Evolutionary conservation across 2,797 vertebrate genomes (phyloP).

Genomic region (Varecia variegata): DNA sequence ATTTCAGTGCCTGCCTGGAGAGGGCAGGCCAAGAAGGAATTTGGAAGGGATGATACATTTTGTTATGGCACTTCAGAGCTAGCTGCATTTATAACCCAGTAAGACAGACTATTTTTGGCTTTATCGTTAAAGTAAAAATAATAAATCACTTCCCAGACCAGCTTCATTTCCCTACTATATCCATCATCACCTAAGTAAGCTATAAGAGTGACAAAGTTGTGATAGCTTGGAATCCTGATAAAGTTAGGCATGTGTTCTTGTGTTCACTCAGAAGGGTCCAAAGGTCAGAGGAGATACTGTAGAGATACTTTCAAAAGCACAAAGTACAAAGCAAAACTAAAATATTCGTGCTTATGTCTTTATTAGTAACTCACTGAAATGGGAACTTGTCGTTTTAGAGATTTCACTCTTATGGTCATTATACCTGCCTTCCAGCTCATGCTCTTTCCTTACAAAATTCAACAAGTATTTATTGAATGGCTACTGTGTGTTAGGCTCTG

Average conservation of each 20-base stretch:
- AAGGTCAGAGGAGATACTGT: background rate
- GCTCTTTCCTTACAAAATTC: background rate
- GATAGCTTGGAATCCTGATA: background rate
- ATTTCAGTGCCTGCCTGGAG: background rate
- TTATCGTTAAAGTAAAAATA: slow-evolving; percentile 41
- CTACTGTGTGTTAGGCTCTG: background rate
- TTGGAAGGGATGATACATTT: background rate
- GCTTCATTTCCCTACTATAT: background rate
- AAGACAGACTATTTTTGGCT: background rate
- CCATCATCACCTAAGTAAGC: background rate
- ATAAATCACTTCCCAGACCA: background rate
- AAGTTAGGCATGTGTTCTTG: background rate
- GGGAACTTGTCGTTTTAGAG: background rate
- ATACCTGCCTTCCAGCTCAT: background rate
- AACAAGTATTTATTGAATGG: background rate
- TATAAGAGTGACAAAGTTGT: background rate
- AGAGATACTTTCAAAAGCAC: background rate
- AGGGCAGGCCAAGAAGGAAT: background rate
- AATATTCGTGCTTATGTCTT: background rate
- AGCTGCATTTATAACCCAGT: background rate
- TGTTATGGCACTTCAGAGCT: background rate
- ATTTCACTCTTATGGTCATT: slow-evolving; percentile 6
- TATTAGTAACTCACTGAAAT: background rate
- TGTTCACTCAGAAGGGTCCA: background rate
- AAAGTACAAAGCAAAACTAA: background rate